Evolutionary conservation across 1,140 invertebrate genomes (phyloP).

Genomic region (Drosophila triauraria): DNA sequence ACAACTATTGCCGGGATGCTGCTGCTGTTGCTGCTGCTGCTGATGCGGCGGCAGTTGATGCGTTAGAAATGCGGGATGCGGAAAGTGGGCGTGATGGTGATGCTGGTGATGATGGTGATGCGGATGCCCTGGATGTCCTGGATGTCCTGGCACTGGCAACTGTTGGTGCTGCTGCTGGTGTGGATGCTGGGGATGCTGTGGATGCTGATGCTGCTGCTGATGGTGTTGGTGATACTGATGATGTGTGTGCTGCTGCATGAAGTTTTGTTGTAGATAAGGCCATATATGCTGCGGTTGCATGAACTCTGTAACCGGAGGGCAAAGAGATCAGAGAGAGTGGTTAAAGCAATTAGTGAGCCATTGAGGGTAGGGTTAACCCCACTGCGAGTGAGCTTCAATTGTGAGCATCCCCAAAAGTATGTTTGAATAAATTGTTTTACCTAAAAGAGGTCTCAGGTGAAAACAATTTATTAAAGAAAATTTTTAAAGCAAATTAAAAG

Average conservation of each 20-base stretch:
- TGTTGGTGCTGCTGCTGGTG: constrained; percentile 72
- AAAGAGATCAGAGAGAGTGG: not conserved
- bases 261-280: constrained; percentile 85
- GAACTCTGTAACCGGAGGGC: constrained; percentile 67
- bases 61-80: constrained; percentile 83
- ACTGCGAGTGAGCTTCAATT: not conserved
- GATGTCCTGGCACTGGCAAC: constrained; percentile 60
- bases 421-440: not conserved
- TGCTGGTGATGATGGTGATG: constrained; percentile 72
- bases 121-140: constrained; percentile 53
- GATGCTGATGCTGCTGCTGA: constrained; percentile 54
- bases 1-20: constrained; percentile 83
- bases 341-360: constrained; percentile 24
- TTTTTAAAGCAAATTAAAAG: not conserved
- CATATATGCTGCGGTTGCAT: constrained; percentile 85
- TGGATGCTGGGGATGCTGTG: constrained; percentile 59
- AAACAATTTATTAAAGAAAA: no score
- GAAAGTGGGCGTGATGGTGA: constrained; percentile 67
- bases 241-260: constrained; percentile 84
- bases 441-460: not conserved
- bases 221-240: constrained; percentile 78
- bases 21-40: constrained; percentile 63
- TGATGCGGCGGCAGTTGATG: constrained; percentile 69
- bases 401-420: constrained; percentile 7
- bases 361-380: not conserved